phyloP scores from a whole-genome alignment of 2,888 invertebrate species.

The Himalopsyche tibetana region DNA sequence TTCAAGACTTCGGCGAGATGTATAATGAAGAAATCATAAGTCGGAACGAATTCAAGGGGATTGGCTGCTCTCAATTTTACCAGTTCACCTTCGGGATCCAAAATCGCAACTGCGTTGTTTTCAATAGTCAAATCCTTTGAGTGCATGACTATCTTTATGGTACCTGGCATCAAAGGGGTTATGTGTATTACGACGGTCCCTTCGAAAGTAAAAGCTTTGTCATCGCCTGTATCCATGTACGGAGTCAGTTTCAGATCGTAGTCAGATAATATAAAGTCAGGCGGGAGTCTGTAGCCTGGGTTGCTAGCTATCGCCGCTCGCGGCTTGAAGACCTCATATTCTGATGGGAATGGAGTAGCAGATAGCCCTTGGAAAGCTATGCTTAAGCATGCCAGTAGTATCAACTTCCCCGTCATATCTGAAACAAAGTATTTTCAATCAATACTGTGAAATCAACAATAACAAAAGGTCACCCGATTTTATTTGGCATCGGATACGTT shows the following conservation, averaged over 20 bases:
- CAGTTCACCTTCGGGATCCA: background rate
- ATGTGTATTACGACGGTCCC: constrained; percentile 74
- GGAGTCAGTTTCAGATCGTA: constrained; percentile 46
- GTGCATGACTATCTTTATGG: constrained; percentile 72
- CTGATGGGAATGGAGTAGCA: background rate
- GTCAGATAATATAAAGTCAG: background rate
- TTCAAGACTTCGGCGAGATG: background rate
- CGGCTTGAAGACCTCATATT: background rate
- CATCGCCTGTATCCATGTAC: constrained; percentile 35
- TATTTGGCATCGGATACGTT: too few relatives aligned
- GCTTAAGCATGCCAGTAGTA: background rate
- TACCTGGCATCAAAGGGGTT: constrained; percentile 68
- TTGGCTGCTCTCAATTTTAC: background rate
- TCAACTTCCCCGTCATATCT: background rate
- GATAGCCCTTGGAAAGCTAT: background rate
- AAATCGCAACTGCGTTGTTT: constrained; percentile 34
- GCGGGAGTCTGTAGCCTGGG: constrained; percentile 50
- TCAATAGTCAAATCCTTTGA: constrained; percentile 69
- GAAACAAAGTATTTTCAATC: background rate
- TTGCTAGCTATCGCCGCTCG: constrained; percentile 65
- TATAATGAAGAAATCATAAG: constrained; percentile 51
- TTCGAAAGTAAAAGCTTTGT: constrained; percentile 72
- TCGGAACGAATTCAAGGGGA: background rate
- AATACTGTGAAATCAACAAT: too few relatives aligned
- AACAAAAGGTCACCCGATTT: too few relatives aligned